These are phyloP conservation scores for Elgaria multicarinata DNA, from an alignment of 2,113 vertebrate species.

Conservation along the genomic window DNA sequence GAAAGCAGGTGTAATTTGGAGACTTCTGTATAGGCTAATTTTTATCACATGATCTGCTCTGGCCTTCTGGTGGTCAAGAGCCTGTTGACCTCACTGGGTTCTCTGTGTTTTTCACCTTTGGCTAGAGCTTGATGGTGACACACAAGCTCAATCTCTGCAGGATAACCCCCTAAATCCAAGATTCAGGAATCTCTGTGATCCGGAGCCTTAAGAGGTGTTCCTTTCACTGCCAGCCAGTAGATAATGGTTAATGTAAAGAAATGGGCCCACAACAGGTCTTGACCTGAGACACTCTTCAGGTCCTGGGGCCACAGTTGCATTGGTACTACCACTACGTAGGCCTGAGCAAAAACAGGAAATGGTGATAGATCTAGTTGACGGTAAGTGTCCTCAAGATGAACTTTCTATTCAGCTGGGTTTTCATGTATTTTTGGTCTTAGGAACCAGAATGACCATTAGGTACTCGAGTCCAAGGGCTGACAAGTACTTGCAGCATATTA, in stretches of 20 bases:
- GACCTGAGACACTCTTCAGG: not conserved
- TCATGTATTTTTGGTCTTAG: not conserved
- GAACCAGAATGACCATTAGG: not conserved
- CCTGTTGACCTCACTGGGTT: not conserved
- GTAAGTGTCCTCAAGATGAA: not conserved
- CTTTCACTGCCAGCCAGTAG: not conserved
- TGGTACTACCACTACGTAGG: not conserved
- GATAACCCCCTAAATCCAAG: not conserved
- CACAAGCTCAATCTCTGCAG: too few relatives aligned
- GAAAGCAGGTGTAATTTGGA: not conserved
- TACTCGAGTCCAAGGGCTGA: not conserved
- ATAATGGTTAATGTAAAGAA: not conserved
- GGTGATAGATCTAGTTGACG: not conserved
- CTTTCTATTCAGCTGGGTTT: not conserved
- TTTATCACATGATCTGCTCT: not conserved
- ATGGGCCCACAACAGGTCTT: not conserved
- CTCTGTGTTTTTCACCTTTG: not conserved
- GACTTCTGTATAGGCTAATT: not conserved
- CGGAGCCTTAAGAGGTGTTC: not conserved
- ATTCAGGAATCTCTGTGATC: not conserved
- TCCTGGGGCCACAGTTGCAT: not conserved
- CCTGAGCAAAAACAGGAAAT: not conserved
- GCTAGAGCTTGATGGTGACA: not conserved
- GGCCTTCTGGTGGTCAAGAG: not conserved
- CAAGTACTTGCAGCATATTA: not conserved